Conservation (phyloP, 2,113 vertebrate genomes). For the Tor tambroides region DNA sequence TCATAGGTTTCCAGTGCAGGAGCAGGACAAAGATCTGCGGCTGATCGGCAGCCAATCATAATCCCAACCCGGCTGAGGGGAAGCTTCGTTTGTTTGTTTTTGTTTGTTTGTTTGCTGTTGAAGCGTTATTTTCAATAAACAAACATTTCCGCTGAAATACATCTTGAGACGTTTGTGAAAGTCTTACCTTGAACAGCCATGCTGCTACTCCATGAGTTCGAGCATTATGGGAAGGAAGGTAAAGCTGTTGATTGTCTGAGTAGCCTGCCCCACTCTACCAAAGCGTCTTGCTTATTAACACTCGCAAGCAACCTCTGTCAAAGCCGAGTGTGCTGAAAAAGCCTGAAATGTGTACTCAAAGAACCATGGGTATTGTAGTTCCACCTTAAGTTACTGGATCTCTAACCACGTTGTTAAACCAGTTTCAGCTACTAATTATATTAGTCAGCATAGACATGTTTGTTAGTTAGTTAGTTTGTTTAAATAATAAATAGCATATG, state of each 20-base stretch:
- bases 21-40: conserved; percentile 53
- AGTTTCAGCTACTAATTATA: not conserved
- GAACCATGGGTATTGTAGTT: conserved; percentile 77
- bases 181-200: conserved; percentile 81
- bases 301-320: conserved; percentile 66
- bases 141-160: not conserved
- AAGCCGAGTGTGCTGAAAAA: conserved; percentile 61
- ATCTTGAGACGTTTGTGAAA: not conserved
- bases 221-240: conserved; percentile 64
- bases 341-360: conserved; percentile 59
- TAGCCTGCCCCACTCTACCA: conserved; percentile 55
- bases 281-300: conserved; percentile 70
- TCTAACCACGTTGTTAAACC: not conserved
- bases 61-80: conserved; percentile 9
- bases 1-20: not conserved
- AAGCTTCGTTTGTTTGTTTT: not conserved
- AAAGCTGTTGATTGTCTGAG: conserved; percentile 39
- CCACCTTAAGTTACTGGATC: not conserved
- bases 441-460: not conserved
- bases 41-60: conserved; percentile 64
- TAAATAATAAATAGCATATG: not conserved
- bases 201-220: conserved; percentile 64
- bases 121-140: not conserved
- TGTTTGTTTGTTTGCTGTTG: conserved; percentile 23
- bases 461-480: not conserved